Evolutionary conservation across 2,113 vertebrate genomes (phyloP), one percentile per base, ranked within the genome.

Genomic region (Prunella himalayana): DNA sequence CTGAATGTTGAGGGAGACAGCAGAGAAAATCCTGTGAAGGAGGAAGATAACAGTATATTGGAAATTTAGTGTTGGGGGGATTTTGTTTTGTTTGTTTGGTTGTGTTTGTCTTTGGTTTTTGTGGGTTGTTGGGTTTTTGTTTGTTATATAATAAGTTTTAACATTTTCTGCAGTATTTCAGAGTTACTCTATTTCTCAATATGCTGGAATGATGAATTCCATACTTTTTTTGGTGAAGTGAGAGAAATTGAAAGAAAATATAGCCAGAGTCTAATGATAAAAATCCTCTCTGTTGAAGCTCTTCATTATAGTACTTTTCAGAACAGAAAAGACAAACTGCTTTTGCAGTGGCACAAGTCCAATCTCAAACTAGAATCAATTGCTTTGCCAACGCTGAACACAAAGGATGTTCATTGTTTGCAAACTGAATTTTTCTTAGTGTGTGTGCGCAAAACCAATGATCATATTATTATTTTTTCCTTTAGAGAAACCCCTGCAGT

Each of bases 401-500:
- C 97, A 97, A 98, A 98, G 97, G 97, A 98, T 98, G 96, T 97
- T 98, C 97, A 96, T 98, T 98, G 97, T 98, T 98, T 98, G 98
- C 98, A 98, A 98, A 98, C 97, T 75, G 70, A 76, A 68, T 96
- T 98, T 97, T 97, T 96, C 93, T 96, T 89, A 72, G 89, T 76
- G 86, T 31, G 88, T 57, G 76, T 86, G 69, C 71, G 85, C 92
- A 94, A 95, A 97, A 96, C 5, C 25, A 91, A 87, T 91, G 96
- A 97, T 94, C 92, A 90, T 95, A 91, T 76, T 68, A 91, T 72
- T 79, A 37, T 54, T 78, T 66, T 88, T 73, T 85, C 39, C 72
- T 93, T 91, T 64, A 75, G 59, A 88, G 78, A 96, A 94, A 94
- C 95, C 92, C 97, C 96, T 95, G 91, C 95, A 95, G 97, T 69